Conservation (phyloP, 2,113 vertebrate species). For the Pogonocichla stellata region DNA sequence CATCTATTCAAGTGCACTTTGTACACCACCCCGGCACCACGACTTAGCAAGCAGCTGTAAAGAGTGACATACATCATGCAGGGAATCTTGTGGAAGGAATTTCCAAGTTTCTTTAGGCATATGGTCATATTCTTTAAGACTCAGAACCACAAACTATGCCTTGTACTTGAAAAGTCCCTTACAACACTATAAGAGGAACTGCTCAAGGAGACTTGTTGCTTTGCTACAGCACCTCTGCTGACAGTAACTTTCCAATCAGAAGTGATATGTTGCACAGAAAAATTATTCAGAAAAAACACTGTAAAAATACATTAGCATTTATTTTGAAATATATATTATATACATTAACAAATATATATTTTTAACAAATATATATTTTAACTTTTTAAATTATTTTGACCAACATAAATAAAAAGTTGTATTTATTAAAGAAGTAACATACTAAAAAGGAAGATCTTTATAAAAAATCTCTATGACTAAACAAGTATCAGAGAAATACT, state of each 20-base stretch:
- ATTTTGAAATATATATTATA: neutral
- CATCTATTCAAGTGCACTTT: neutral
- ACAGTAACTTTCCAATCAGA: neutral
- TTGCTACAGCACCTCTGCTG: neutral
- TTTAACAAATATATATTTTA: neutral
- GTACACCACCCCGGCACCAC: neutral
- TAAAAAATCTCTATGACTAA: neutral
- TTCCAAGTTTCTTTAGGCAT: neutral
- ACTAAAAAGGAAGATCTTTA: neutral
- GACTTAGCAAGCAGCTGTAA: neutral
- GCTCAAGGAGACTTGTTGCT: neutral
- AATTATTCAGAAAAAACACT: neutral
- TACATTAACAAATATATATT: neutral
- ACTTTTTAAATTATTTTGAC: neutral
- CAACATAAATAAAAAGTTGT: neutral
- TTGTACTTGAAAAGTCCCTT: neutral
- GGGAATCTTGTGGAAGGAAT: neutral
- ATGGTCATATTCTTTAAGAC: neutral
- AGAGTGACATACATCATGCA: fast-evolving
- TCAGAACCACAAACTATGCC: neutral
- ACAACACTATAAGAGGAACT: neutral
- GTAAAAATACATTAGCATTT: neutral
- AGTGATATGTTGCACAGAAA: neutral
- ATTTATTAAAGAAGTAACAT: neutral
- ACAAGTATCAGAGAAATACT: neutral